Evolutionary conservation across 92 coral and sea anemone species (phyloP).

Genomic region (Zoanthus solanderi): DNA sequence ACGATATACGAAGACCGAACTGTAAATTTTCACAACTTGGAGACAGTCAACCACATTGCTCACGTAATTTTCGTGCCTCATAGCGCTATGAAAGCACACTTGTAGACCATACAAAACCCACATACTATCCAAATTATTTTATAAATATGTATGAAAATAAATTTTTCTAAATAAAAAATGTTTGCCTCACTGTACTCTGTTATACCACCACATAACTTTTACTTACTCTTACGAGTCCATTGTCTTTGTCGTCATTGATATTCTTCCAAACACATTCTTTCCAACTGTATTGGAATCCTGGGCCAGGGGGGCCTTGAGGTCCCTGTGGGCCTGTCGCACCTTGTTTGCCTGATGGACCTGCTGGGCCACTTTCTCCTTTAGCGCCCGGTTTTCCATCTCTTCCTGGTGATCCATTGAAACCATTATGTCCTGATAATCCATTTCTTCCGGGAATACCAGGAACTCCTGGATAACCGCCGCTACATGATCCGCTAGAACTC

Average conservation of each 20-base stretch:
- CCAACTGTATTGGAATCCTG: background rate
- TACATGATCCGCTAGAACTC: background rate
- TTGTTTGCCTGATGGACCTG: background rate
- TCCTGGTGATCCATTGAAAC: constrained; percentile 2
- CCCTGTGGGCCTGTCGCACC: background rate
- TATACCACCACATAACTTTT: no score
- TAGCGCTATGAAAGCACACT: no score
- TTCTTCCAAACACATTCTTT: background rate
- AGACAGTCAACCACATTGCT: no score
- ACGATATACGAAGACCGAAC: no score
- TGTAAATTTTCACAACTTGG: no score
- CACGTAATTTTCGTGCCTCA: no score
- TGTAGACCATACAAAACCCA: no score
- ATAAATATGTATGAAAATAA: no score
- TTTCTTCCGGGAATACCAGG: background rate
- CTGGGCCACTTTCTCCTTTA: background rate
- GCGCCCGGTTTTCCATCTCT: background rate
- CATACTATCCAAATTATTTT: no score
- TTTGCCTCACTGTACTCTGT: no score
- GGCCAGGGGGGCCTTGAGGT: background rate
- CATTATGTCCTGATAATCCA: background rate
- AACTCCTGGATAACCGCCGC: background rate
- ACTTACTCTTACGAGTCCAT: background rate
- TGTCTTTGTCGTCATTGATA: background rate
- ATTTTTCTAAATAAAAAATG: no score